These are phyloP conservation scores for Notolepis coatsorum DNA, from an alignment of 2,797 vertebrate species.

Conservation along the genomic window DNA sequence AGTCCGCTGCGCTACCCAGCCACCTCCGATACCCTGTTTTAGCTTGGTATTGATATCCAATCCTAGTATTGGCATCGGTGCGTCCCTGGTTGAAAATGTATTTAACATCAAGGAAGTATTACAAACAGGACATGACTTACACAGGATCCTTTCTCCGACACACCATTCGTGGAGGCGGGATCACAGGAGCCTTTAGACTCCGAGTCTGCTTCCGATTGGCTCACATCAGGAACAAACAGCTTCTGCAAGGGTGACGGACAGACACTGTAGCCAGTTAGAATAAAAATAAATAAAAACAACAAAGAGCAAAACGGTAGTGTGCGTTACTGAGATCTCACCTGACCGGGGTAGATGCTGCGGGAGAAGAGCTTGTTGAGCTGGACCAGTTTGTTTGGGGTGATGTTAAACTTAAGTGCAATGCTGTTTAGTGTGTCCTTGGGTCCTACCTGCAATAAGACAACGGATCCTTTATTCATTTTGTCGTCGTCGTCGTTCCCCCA, in stretches of 20 bases:
- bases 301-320: background rate
- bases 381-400: conserved; percentile 97
- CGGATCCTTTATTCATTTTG: background rate
- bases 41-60: too few relatives aligned
- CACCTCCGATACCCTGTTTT: too few relatives aligned
- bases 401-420: conserved; percentile 95
- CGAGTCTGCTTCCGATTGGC: conserved; percentile 56
- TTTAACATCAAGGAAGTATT: too few relatives aligned
- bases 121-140: conserved; percentile 62
- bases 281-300: background rate
- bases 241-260: conserved; percentile 69
- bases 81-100: too few relatives aligned
- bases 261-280: too few relatives aligned
- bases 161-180: conserved; percentile 30
- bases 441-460: conserved; percentile 79
- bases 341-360: conserved; percentile 92
- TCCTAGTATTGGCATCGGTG: too few relatives aligned
- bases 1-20: too few relatives aligned
- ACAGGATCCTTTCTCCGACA: conserved; percentile 42
- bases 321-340: conserved; percentile 83
- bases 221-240: conserved; percentile 81
- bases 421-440: conserved; percentile 92
- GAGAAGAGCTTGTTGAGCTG: conserved; percentile 96
- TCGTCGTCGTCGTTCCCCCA: too few relatives aligned
- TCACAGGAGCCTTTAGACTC: conserved; percentile 56